Conservation (phyloP, 2,113 vertebrate species). For the Tachycineta bicolor region DNA sequence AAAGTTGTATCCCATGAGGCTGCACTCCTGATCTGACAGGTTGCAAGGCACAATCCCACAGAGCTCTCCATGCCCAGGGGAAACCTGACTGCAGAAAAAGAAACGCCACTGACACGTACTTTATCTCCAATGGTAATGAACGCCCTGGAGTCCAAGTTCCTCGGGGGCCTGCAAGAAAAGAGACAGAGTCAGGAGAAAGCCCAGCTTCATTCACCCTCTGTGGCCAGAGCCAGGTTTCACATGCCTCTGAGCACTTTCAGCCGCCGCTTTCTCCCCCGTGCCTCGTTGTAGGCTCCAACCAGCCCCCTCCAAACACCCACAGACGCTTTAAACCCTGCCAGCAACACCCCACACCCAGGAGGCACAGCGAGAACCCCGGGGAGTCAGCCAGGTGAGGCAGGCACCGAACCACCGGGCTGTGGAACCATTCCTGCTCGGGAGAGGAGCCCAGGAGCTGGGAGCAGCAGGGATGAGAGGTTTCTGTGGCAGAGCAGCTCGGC, state of each 20-base stretch:
- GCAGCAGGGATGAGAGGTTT: not conserved
- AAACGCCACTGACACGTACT: conserved; percentile 34
- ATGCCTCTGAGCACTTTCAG: not conserved
- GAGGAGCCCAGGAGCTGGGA: not conserved
- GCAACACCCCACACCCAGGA: not conserved
- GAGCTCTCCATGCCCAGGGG: not conserved
- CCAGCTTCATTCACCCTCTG: not conserved
- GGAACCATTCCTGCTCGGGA: not conserved
- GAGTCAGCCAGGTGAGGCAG: not conserved
- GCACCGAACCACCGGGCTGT: not conserved
- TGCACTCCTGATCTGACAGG: not conserved
- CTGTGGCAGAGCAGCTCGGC: not conserved
- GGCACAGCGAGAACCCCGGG: not conserved
- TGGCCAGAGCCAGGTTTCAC: not conserved
- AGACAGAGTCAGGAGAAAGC: not conserved
- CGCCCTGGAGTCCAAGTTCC: conserved; percentile 81
- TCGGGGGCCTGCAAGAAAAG: conserved; percentile 68
- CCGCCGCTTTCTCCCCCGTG: not conserved
- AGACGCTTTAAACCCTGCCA: not conserved
- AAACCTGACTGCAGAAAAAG: not conserved
- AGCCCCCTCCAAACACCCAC: not conserved
- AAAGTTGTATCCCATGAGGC: not conserved
- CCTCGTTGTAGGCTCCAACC: not conserved
- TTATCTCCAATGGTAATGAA: conserved; percentile 85
- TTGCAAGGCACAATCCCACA: not conserved